These are phyloP conservation scores for Orbicella faveolata DNA, from an alignment of 64 coral and sea anemone genomes.

Conservation along the genomic window DNA sequence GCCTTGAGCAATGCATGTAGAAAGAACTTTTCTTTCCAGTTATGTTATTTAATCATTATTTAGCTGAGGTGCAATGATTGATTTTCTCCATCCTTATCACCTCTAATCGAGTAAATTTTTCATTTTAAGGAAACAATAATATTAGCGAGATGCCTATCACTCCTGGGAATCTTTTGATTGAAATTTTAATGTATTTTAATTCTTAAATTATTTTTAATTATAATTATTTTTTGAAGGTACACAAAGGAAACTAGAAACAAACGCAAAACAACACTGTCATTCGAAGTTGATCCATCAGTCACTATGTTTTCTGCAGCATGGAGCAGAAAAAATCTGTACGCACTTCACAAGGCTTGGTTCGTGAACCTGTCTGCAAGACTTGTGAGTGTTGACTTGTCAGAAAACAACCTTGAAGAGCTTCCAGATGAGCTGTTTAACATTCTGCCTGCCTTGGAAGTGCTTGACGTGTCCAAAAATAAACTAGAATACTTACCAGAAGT, in stretches of 20 bases:
- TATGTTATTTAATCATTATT: too few species aligned
- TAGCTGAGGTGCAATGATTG: too few species aligned
- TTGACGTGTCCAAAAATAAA: slow-evolving; percentile 86
- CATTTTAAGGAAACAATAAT: too few species aligned
- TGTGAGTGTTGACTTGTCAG: slow-evolving; percentile 76
- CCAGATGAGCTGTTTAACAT: slow-evolving; percentile 91
- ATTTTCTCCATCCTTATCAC: too few species aligned
- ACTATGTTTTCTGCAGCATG: slow-evolving; percentile 78
- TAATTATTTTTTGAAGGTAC: slow-evolving; percentile 48
- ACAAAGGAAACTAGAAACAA: slow-evolving; percentile 72
- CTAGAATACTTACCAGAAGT: slow-evolving; percentile 83
- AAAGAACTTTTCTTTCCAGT: too few species aligned
- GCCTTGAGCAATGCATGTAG: too few species aligned
- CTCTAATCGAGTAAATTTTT: too few species aligned
- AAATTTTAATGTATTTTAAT: too few species aligned
- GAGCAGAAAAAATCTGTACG: slow-evolving; percentile 64
- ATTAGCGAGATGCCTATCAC: too few species aligned
- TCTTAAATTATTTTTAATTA: background rate
- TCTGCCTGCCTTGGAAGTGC: slow-evolving; percentile 71
- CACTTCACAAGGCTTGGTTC: slow-evolving; percentile 93
- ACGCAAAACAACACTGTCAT: slow-evolving; percentile 48
- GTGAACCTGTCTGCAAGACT: slow-evolving; percentile 68
- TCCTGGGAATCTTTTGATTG: too few species aligned
- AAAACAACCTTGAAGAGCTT: slow-evolving; percentile 67
- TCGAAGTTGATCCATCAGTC: slow-evolving; percentile 76